Percentiles rank a stretch among this genome's conserved stretches.
phyloP scores from a whole-genome alignment of 1,140 invertebrate genomes.

The Dinoponera quadriceps region DNA sequence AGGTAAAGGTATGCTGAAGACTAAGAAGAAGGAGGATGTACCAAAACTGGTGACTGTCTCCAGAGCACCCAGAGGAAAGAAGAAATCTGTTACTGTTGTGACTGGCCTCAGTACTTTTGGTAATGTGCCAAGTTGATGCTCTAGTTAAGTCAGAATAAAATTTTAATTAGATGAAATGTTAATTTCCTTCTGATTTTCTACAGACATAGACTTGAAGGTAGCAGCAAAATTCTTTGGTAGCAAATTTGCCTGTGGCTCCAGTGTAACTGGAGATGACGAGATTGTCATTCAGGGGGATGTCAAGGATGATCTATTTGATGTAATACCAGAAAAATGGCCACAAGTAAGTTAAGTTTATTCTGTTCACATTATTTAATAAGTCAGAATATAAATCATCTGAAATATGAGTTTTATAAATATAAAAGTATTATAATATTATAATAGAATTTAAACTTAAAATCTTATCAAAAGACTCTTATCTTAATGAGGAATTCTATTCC shows the following conservation, averaged over 20 bases:
- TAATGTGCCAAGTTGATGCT: conserved; percentile 87
- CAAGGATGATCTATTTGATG: conserved; percentile 98
- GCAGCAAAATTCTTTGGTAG: conserved; percentile 99
- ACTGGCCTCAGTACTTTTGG: conserved; percentile 95
- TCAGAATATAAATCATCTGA: neutral
- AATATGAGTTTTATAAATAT: neutral
- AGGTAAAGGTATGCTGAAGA: conserved; percentile 92
- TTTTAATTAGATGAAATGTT: conserved; percentile 1
- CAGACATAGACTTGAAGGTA: conserved; percentile 98
- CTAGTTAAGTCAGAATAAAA: neutral
- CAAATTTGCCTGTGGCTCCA: conserved; percentile 99
- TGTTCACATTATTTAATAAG: neutral
- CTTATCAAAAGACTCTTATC: no score
- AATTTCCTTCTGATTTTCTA: conserved; percentile 71
- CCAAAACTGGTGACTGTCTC: conserved; percentile 94
- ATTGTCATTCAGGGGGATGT: conserved; percentile 99
- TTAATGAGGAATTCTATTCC: conserved; percentile 40
- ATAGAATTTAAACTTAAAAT: no score
- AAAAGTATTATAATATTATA: no score
- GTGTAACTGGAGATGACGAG: conserved; percentile 99
- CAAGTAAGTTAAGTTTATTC: conserved; percentile 88
- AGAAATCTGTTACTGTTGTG: conserved; percentile 98
- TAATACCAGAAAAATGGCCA: conserved; percentile 99
- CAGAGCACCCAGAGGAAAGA: conserved; percentile 97
- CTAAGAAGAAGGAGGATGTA: conserved; percentile 91